These are phyloP conservation scores for Machimus atricapillus DNA, from an alignment of 2,888 invertebrate species.

Conservation along the genomic window DNA sequence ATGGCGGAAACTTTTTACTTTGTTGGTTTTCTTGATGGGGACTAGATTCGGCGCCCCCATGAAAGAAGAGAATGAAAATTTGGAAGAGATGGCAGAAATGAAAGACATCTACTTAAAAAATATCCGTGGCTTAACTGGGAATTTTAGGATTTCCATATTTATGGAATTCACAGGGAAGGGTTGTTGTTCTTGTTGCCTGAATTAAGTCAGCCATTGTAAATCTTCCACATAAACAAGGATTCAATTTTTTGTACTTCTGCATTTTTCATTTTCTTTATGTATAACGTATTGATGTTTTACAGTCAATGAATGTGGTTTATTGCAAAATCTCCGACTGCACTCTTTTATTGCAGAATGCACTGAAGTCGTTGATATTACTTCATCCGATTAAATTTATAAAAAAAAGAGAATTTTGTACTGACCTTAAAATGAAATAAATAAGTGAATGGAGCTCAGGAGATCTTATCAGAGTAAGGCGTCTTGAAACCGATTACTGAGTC, in stretches of 20 bases:
- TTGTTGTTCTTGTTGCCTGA: neutral
- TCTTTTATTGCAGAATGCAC: neutral
- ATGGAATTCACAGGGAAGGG: neutral
- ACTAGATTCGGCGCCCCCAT: neutral
- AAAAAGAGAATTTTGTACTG: neutral
- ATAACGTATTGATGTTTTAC: neutral
- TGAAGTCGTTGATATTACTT: neutral
- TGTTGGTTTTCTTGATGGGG: neutral
- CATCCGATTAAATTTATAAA: neutral
- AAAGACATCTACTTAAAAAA: neutral
- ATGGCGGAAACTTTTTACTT: neutral
- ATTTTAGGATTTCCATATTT: conserved; percentile 18
- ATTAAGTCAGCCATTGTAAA: neutral
- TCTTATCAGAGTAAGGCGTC: neutral
- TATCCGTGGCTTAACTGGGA: conserved; percentile 1
- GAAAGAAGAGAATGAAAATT: neutral
- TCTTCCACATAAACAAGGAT: neutral
- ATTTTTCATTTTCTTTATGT: neutral
- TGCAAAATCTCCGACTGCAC: neutral
- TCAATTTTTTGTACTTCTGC: neutral
- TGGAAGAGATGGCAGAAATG: neutral
- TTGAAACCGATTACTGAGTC: neutral
- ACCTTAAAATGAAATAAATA: neutral
- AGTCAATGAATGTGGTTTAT: neutral
- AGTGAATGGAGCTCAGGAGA: neutral